Percentiles rank a stretch among this genome's conserved stretches.
Conservation (phyloP, 2,888 invertebrate genomes). For the Notocelia uddmanniana region DNA sequence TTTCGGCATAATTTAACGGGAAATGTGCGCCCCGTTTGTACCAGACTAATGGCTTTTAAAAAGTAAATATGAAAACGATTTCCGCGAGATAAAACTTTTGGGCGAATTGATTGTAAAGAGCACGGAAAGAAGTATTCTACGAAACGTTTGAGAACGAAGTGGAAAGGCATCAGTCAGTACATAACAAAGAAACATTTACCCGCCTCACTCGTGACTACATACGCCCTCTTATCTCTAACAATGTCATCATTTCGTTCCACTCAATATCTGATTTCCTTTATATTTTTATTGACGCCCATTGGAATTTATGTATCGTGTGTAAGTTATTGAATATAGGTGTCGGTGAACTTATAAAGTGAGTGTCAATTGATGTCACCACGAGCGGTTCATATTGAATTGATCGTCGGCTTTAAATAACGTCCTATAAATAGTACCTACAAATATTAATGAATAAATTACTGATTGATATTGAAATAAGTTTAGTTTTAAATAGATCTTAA, state of each 20-base stretch:
- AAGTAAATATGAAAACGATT: not conserved
- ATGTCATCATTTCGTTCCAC: constrained; percentile 20
- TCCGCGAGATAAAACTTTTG: too few relatives aligned
- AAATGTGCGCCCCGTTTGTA: too few relatives aligned
- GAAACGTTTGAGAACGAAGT: constrained; percentile 4
- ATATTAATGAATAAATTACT: not conserved
- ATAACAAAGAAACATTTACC: constrained; percentile 1
- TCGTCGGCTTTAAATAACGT: not conserved
- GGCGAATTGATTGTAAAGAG: too few relatives aligned
- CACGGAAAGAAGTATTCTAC: not conserved
- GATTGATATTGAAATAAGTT: not conserved
- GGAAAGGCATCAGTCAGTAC: not conserved
- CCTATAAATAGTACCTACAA: not conserved
- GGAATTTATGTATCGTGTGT: constrained; percentile 3
- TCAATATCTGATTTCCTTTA: constrained; percentile 26
- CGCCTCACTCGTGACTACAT: constrained; percentile 7
- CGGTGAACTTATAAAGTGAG: constrained; percentile 14
- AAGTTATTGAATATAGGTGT: constrained; percentile 30
- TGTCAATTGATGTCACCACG: constrained; percentile 23
- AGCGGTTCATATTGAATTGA: constrained; percentile 1
- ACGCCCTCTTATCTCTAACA: constrained; percentile 15
- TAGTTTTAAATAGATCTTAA: not conserved
- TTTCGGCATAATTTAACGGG: not conserved
- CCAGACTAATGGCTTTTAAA: too few relatives aligned
- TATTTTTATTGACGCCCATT: constrained; percentile 23